Conservation (phyloP, 1,140 invertebrate species). For the Dreissena rostriformis region DNA sequence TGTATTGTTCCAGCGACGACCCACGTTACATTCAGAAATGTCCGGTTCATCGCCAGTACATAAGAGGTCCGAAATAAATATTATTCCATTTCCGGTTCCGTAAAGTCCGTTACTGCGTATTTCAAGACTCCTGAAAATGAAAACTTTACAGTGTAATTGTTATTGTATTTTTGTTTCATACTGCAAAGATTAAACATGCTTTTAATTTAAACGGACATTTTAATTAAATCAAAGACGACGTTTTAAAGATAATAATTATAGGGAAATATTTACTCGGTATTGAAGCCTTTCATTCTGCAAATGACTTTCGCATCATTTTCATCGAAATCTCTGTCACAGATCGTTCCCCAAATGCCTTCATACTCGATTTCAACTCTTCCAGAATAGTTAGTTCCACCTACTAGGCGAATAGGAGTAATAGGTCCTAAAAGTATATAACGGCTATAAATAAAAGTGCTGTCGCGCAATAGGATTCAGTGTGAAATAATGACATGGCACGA, state of each 20-base stretch:
- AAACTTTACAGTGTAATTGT: too few species aligned
- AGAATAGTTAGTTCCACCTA: constrained; percentile 20
- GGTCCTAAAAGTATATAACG: constrained; percentile 3
- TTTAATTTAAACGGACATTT: too few species aligned
- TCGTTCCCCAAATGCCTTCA: constrained; percentile 58
- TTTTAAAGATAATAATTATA: too few species aligned
- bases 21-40: background rate
- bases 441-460: too few species aligned
- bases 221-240: too few species aligned
- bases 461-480: too few species aligned
- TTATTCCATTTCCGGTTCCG: background rate
- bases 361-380: constrained; percentile 62
- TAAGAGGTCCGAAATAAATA: background rate
- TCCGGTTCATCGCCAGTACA: background rate
- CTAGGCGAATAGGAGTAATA: constrained; percentile 12
- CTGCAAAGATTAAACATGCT: too few species aligned
- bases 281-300: constrained; percentile 56
- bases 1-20: background rate
- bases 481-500: too few species aligned
- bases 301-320: constrained; percentile 57
- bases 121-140: too few species aligned
- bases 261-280: constrained; percentile 15
- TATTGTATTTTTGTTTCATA: too few species aligned
- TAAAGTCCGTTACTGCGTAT: background rate
- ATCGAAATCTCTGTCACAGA: constrained; percentile 62